Evolutionary conservation across 2,113 vertebrate species (phyloP), one percentile per base, ranked within the genome.

Genomic region (Dipodomys ordii): DNA sequence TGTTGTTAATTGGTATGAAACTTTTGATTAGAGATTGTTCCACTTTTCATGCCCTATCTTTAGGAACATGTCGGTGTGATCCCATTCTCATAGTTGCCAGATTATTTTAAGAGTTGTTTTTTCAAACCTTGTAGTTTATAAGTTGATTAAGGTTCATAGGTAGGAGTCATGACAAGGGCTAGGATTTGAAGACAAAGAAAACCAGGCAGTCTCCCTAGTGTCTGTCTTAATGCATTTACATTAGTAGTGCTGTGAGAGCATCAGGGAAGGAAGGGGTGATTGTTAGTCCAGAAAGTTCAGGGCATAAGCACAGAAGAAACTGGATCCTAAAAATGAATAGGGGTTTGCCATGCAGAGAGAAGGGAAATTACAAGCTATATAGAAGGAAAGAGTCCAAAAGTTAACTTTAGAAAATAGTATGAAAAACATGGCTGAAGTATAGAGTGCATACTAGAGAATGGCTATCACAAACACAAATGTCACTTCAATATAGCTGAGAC

Each of bases 41-140:
- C 27, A 65, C 18, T 93, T 94, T 92, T 76, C 20, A 53, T 85
- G 9, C 53, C 28, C 89, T 44, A 85, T 90, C 78, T 53, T 95
- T 7, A 4, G 73, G 46, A 73, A 39, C 18, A 28, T 92, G 64
- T 13, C 91, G 85, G 44, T 93, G 5, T 11, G 28, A 30, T 69
- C 20, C n/a, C 71, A 85, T 90, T 80, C 35, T 57, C 49, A 49
- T 90, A 88, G 88, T 9, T 87, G 27, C 85, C 32, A 65, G 16
- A 27, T 91, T 80, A 77, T 92, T 95, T 93, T 65, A 78, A 91
- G 72, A 84, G 65, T 88, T 89, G 3, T 77, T 91, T 79, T 93
- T 64, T 25, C 16, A 95, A 94, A 18, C 85, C 64, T 94, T 92
- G 12, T 91, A 57, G 9, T 89, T 85, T 86, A 32, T 86, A 46